These are phyloP conservation scores for Scomber colias DNA, from an alignment of 2,113 vertebrate species.

Conservation along the genomic window DNA sequence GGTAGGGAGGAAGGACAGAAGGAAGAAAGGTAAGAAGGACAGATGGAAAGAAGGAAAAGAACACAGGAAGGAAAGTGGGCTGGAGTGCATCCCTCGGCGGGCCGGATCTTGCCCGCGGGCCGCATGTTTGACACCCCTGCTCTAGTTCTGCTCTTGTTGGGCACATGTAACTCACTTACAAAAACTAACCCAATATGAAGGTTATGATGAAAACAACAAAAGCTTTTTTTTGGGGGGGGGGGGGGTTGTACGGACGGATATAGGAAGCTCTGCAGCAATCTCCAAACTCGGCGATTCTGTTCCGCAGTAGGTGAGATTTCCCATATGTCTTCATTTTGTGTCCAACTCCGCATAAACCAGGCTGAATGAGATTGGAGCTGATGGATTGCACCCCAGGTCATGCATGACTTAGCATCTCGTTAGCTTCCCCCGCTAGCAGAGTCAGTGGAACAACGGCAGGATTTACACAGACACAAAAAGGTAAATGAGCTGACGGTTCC, in stretches of 20 bases:
- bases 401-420: constrained; percentile 64
- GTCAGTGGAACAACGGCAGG: constrained; percentile 11
- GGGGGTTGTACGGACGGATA: no score
- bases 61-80: no score
- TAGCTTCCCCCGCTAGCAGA: constrained; percentile 37
- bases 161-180: background rate
- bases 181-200: background rate
- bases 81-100: no score
- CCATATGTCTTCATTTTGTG: constrained; percentile 59
- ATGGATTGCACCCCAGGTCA: constrained; percentile 58
- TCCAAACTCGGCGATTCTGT: constrained; percentile 1
- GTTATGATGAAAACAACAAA: constrained; percentile 1
- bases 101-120: no score
- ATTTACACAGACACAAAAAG: constrained; percentile 18
- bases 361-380: constrained; percentile 38
- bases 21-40: no score
- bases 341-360: constrained; percentile 18
- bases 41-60: no score
- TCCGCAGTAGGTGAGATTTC: constrained; percentile 17
- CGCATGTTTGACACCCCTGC: no score
- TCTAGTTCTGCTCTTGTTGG: background rate
- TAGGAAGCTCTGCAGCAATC: constrained; percentile 1
- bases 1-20: no score
- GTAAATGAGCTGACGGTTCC: constrained; percentile 40
- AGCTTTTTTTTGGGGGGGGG: background rate